Conservation (phyloP, 2,797 vertebrate genomes). For the Hoplostethus atlanticus region DNA sequence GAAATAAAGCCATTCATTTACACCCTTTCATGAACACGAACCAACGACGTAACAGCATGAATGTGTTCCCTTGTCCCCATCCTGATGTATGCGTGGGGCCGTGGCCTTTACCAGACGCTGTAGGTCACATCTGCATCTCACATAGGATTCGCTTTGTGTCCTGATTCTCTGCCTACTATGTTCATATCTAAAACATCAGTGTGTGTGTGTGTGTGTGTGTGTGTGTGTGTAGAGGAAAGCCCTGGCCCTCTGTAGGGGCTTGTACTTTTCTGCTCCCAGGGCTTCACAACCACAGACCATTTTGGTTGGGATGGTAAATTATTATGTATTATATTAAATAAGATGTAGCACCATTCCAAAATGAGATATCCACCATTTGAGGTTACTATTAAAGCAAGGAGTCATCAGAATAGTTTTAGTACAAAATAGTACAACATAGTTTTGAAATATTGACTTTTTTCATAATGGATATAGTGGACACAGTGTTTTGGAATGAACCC, state of each 20-base stretch:
- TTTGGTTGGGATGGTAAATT: neutral
- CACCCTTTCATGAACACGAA: neutral
- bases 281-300: neutral
- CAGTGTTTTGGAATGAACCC: neutral
- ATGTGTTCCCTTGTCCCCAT: neutral
- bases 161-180: neutral
- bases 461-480: neutral
- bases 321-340: neutral
- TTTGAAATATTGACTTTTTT: neutral
- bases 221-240: neutral
- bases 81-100: neutral
- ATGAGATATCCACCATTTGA: too few species aligned
- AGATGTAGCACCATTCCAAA: neutral
- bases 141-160: conserved; percentile 18
- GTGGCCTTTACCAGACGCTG: conserved; percentile 20
- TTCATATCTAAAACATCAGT: neutral
- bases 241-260: neutral
- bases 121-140: conserved; percentile 36
- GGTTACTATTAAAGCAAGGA: too few species aligned
- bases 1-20: neutral
- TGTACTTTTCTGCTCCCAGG: neutral
- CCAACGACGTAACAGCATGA: neutral
- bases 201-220: conserved; percentile 12
- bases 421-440: too few species aligned
- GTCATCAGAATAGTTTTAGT: too few species aligned